These are phyloP conservation scores for Porites divaricata DNA, from an alignment of 92 coral and sea anemone species.

Conservation along the genomic window DNA sequence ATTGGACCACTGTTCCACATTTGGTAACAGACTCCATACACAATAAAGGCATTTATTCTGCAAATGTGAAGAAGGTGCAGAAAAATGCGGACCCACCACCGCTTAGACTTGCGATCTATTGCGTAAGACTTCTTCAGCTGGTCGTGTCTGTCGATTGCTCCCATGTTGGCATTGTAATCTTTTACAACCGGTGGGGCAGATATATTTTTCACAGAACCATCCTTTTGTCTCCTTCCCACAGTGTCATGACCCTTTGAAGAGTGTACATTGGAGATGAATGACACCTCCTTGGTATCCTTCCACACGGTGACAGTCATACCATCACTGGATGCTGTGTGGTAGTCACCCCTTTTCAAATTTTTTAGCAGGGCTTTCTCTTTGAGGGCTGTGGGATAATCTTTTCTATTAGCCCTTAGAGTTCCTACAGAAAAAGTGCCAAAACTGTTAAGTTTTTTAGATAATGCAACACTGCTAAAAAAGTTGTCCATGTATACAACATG, in stretches of 20 bases:
- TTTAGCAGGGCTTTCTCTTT: conserved; percentile 25
- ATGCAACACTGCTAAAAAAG: conserved; percentile 22
- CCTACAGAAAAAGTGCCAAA: conserved; percentile 27
- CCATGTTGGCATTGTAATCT: conserved; percentile 33
- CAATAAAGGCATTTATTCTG: conserved; percentile 29
- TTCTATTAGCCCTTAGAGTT: conserved; percentile 38
- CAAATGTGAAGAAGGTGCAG: conserved; percentile 16
- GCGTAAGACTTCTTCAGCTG: conserved; percentile 25
- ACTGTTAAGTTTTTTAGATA: conserved; percentile 12
- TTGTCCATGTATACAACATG: no score
- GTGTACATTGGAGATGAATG: conserved; percentile 27
- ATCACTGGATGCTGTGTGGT: conserved; percentile 24
- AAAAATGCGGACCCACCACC: conserved; percentile 36
- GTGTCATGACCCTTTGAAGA: conserved; percentile 15
- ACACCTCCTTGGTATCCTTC: conserved; percentile 45
- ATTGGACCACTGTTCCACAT: conserved; percentile 25
- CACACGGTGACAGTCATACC: conserved; percentile 30
- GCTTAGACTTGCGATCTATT: conserved; percentile 16
- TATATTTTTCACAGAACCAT: not conserved
- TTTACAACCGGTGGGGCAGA: conserved; percentile 32
- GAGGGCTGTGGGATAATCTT: conserved; percentile 23
- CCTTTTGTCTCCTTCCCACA: conserved; percentile 11
- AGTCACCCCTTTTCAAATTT: conserved; percentile 34
- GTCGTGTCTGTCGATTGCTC: conserved; percentile 41
- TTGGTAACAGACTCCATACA: conserved; percentile 13